Evolutionary conservation across 37 sponge, comb jelly and placozoan genomes (phyloP).

Genomic region (Halisarca cf. caerulea): DNA sequence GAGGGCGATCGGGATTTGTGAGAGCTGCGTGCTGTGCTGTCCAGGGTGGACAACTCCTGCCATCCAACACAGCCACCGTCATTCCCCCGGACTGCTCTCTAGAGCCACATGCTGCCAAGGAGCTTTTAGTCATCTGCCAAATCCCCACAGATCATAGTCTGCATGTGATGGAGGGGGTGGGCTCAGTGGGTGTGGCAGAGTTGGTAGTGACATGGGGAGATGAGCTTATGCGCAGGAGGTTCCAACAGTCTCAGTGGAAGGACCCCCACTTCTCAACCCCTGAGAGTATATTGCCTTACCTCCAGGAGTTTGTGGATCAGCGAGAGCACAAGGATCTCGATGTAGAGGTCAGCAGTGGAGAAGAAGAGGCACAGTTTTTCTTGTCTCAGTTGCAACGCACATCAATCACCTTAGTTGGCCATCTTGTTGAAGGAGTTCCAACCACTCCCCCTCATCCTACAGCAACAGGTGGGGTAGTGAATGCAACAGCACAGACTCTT

Average conservation of each 20-base stretch:
- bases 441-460: not conserved
- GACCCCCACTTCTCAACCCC: not conserved
- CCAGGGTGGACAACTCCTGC: not conserved
- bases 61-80: slow-evolving; percentile 25
- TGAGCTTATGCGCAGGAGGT: not conserved
- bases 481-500: too few species aligned
- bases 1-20: slow-evolving; percentile 50
- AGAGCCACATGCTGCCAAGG: slow-evolving; percentile 36
- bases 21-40: slow-evolving; percentile 30
- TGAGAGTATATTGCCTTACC: not conserved
- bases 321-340: not conserved
- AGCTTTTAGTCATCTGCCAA: slow-evolving; percentile 38
- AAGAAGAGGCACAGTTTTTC: slow-evolving; percentile 41
- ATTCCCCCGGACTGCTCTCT: slow-evolving; percentile 44
- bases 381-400: slow-evolving; percentile 27
- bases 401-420: slow-evolving; percentile 30
- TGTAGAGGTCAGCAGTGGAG: not conserved
- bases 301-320: not conserved
- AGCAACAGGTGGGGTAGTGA: too few species aligned
- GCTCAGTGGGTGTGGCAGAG: not conserved
- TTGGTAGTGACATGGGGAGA: not conserved
- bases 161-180: not conserved
- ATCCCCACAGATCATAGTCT: not conserved
- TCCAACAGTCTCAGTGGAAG: not conserved
- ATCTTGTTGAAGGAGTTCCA: not conserved